A percentile compares a stretch with the other conserved stretches of the same genome.
Conservation (phyloP, 2,888 invertebrate genomes). For the Eupithecia abbreviata region DNA sequence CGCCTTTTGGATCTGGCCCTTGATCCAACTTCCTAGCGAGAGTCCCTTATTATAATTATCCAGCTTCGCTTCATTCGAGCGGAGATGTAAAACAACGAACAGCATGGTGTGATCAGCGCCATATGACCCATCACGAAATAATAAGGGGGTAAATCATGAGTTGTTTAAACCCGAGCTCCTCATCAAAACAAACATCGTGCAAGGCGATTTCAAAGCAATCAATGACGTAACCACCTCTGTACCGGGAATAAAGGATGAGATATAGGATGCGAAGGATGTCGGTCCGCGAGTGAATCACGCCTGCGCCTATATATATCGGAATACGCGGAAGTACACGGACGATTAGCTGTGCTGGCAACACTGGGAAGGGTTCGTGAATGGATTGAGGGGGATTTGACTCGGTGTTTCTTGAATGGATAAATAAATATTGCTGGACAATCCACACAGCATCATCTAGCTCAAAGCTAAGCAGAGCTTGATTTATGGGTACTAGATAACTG, state of each 20-base stretch:
- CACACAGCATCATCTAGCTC: too few relatives aligned
- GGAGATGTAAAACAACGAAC: background rate
- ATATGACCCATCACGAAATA: background rate
- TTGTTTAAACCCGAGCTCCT: background rate
- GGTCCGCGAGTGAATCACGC: background rate
- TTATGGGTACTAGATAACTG: too few relatives aligned
- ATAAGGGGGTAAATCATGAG: background rate
- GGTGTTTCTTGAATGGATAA: background rate
- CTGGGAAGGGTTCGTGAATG: background rate
- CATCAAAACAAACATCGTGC: background rate
- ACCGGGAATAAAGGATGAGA: conserved; percentile 10
- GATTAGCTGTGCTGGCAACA: background rate
- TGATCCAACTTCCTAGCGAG: too few relatives aligned
- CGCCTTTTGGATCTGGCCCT: too few relatives aligned
- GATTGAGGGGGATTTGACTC: background rate
- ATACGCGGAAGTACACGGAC: background rate
- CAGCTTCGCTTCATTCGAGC: background rate
- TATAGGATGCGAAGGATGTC: background rate
- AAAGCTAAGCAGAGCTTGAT: too few relatives aligned
- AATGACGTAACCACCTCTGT: background rate
- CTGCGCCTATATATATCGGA: background rate
- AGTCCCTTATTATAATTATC: too few relatives aligned
- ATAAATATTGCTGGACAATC: too few relatives aligned
- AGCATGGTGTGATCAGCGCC: background rate
- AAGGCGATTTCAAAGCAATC: background rate